Base-by-base conservation (phyloP, 2,113 vertebrate species). In the Laticauda laticaudata region DNA sequence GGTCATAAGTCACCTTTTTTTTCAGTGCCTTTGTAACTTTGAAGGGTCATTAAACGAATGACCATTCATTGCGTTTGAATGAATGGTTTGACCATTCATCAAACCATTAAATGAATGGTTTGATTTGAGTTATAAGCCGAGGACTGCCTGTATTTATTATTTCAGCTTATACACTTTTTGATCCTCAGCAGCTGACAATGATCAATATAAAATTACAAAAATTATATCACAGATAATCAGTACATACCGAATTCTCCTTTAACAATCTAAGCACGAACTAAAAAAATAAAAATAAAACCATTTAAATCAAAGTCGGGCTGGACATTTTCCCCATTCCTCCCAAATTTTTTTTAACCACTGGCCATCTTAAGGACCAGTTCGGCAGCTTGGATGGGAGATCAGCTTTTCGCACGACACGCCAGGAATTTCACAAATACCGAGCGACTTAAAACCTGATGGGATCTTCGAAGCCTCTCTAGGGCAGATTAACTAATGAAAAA, bases 401-500 rank as follows among this genome's bases (percentile, higher is more conserved):
- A 95, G 97, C 96, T 97, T 81, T 98, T 97, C 97, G 96, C 96
- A 96, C 96, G 95, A 95, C n/a, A 95, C 93, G 96, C 96, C 97
- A 96, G 96, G 97, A 97, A 96, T 97, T 96, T 97, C 96, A 95
- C 96, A 97, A 97, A 96, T 97, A 95, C 96, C 94, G 92, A 96
- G 94, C 93, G 96, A 98, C 97, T 97, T 97, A 97, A 97, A 96
- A n/a, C 57, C 95, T 9, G 97, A 98, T 97, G 97, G 95, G 96
- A 97, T 98, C 97, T 97, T 97, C 97, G 96, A 98, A 97, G 96
- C 95, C 95, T 97, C 97, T 97, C 94, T 95, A 97, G 97, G 93
- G 97, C 96, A 96, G 97, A 97, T 98, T 97, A 98, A 98, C 97
- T 97, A 97, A 98, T 97, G 96, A 97, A 96, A 94, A 97, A 96